These are phyloP conservation scores for Caligus rogercresseyi DNA, from an alignment of 1,140 invertebrate genomes.

Conservation along the genomic window DNA sequence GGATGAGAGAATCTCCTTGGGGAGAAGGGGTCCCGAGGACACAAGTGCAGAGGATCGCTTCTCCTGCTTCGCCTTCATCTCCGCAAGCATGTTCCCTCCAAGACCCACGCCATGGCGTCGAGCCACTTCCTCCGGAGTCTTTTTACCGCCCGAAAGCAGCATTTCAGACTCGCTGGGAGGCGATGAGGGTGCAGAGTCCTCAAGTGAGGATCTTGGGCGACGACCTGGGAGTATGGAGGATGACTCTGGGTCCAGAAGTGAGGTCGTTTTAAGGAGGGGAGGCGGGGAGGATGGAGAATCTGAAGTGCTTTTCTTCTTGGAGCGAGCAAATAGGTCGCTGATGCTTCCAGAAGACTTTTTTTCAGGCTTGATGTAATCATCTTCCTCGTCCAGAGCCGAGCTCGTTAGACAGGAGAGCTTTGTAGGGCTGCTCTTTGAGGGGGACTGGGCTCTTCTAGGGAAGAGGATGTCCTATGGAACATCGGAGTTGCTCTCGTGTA, in stretches of 20 bases:
- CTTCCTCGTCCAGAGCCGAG: slow-evolving; percentile 3
- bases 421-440: neutral
- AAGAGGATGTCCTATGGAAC: neutral
- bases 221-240: neutral
- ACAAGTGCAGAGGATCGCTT: slow-evolving; percentile 27
- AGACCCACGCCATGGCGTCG: slow-evolving; percentile 24
- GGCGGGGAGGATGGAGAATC: neutral
- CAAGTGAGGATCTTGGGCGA: slow-evolving; percentile 18
- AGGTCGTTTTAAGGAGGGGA: no score
- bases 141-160: no score
- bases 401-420: slow-evolving; percentile 4
- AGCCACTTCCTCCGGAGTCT: slow-evolving; percentile 21
- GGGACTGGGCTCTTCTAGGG: neutral
- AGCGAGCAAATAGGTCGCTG: slow-evolving; percentile 8
- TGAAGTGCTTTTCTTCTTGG: neutral
- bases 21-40: no score
- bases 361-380: neutral
- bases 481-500: neutral
- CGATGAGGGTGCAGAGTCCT: neutral
- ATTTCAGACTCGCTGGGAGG: slow-evolving; percentile 1
- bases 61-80: slow-evolving; percentile 33
- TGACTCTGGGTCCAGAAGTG: neutral
- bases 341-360: slow-evolving; percentile 4
- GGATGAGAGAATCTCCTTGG: no score
- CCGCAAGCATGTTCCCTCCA: slow-evolving; percentile 29